A percentile compares a stretch with the other conserved stretches of the same genome.
These are phyloP conservation scores for Athalia circularis DNA, from an alignment of 2,888 invertebrate genomes.

Conservation along the genomic window DNA sequence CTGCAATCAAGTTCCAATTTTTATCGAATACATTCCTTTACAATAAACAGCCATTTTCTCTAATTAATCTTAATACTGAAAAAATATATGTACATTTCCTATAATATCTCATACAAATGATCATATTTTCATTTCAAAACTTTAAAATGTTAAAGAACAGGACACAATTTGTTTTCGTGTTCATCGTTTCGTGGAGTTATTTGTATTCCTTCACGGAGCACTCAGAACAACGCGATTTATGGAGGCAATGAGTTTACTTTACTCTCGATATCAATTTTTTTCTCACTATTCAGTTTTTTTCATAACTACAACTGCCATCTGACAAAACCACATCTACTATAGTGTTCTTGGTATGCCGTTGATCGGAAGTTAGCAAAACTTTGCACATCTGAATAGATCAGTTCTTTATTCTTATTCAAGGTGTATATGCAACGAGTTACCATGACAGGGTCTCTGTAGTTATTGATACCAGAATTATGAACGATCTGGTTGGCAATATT, in stretches of 20 bases:
- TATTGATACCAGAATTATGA: neutral
- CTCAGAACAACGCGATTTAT: conserved; percentile 13
- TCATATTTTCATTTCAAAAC: conserved; percentile 5
- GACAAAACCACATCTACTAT: neutral
- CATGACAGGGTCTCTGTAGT: too few relatives aligned
- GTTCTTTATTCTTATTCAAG: too few relatives aligned
- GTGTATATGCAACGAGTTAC: too few relatives aligned
- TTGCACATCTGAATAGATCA: too few relatives aligned
- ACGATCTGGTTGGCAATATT: neutral
- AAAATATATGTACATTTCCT: conserved; percentile 58
- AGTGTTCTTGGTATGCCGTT: neutral
- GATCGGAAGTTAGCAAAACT: too few relatives aligned
- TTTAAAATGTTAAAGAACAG: neutral
- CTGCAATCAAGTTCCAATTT: conserved; percentile 12
- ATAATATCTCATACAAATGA: conserved; percentile 19
- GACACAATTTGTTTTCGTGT: neutral
- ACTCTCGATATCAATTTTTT: conserved; percentile 1
- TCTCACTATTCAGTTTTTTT: conserved; percentile 3
- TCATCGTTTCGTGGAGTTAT: conserved; percentile 6
- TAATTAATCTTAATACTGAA: conserved; percentile 60
- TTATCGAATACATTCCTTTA: neutral
- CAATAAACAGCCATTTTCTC: conserved; percentile 38
- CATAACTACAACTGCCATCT: neutral
- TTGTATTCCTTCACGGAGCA: neutral
- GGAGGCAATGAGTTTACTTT: conserved; percentile 20